Evolutionary conservation across 2,797 vertebrate genomes (phyloP).

Genomic region (Enteromius viviparus): DNA sequence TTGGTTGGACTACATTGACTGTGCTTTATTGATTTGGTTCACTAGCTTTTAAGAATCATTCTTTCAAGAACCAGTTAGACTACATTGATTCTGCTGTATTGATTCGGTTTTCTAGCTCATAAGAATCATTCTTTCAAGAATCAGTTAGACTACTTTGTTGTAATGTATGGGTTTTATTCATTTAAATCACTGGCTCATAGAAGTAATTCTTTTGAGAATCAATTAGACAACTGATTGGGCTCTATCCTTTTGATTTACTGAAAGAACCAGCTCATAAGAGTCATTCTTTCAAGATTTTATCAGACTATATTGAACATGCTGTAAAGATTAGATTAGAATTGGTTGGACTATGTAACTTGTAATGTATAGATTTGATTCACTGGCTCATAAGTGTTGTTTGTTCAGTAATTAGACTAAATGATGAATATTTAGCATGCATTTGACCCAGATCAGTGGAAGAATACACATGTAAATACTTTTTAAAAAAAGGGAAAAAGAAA

Average conservation of each 20-base stretch:
- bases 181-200: not conserved
- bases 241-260: not conserved
- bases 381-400: not conserved
- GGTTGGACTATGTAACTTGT: no score
- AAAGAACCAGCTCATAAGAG: not conserved
- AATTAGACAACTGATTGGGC: not conserved
- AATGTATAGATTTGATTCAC: not conserved
- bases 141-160: not conserved
- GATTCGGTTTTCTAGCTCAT: not conserved
- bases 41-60: not conserved
- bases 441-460: not conserved
- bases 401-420: not conserved
- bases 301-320: no score
- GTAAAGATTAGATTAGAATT: no score
- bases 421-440: not conserved
- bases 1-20: not conserved
- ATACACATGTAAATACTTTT: not conserved
- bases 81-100: not conserved
- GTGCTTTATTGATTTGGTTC: not conserved
- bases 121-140: not conserved
- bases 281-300: not conserved
- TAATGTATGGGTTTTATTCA: not conserved
- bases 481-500: no score
- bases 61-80: not conserved
- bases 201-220: not conserved